phyloP scores from a whole-genome alignment of 2,888 invertebrate species.

The Notodonta ziczac region DNA sequence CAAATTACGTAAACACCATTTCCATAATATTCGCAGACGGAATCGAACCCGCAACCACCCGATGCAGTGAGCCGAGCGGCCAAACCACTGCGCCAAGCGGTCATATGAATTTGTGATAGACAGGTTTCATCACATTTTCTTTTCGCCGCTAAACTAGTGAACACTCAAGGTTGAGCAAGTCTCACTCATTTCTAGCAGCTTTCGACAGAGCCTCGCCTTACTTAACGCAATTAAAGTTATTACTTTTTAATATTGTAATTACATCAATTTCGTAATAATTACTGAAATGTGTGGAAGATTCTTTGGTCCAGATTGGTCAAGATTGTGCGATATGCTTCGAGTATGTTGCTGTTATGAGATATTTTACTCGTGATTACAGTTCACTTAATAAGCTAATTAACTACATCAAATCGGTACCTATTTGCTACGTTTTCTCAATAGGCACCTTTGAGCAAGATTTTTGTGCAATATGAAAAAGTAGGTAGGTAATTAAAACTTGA shows the following conservation, averaged over 20 bases:
- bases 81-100: no score
- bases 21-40: no score
- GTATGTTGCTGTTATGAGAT: background rate
- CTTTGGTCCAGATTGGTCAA: background rate
- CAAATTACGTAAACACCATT: no score
- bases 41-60: no score
- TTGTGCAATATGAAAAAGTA: background rate
- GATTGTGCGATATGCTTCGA: background rate
- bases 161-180: background rate
- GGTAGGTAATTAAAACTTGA: background rate
- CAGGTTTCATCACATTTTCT: background rate
- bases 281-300: background rate
- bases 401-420: background rate
- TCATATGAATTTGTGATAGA: no score
- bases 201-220: slow-evolving; percentile 1
- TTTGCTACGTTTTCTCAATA: background rate
- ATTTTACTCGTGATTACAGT: background rate
- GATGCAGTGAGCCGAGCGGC: no score
- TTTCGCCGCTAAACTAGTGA: background rate
- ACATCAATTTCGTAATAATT: background rate
- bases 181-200: background rate
- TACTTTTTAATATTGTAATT: background rate
- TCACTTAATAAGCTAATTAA: background rate
- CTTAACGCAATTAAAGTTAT: background rate
- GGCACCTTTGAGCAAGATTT: background rate